Percentiles rank a stretch among this genome's conserved stretches.
Conservation (phyloP, 35 echinoderm and acorn worm species). For the Apostichopus japonicus region DNA sequence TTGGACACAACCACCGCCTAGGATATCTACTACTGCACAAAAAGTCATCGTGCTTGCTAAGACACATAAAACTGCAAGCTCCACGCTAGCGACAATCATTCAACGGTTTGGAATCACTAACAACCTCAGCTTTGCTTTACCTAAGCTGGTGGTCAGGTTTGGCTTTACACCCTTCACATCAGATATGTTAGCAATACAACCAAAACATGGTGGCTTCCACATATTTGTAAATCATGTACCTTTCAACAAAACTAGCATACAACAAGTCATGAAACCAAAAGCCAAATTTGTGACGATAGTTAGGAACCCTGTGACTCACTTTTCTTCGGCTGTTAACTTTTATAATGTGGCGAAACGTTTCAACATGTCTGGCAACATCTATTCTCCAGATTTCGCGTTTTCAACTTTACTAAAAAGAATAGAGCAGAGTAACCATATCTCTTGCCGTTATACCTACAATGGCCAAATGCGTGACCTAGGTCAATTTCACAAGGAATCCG, state of each 20-base stretch:
- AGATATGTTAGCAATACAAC: not conserved
- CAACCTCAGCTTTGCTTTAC: not conserved
- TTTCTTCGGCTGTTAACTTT: not conserved
- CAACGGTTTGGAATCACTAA: not conserved
- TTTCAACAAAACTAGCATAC: not conserved
- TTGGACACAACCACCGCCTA: too few relatives aligned
- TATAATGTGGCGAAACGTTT: not conserved
- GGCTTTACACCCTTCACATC: not conserved
- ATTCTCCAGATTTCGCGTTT: not conserved
- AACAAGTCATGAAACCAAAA: not conserved
- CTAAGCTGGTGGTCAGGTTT: not conserved
- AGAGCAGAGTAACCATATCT: not conserved
- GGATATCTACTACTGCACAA: too few relatives aligned
- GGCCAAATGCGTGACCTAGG: not conserved
- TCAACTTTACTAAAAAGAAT: not conserved
- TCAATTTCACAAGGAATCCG: not conserved
- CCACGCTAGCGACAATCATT: not conserved
- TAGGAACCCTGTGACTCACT: not conserved
- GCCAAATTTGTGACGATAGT: not conserved
- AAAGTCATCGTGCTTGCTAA: not conserved
- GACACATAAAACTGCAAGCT: not conserved
- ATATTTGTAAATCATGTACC: not conserved
- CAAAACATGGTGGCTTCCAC: not conserved
- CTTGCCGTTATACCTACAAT: not conserved
- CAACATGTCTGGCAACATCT: not conserved